Percentiles rank a stretch among this genome's conserved stretches.
Evolutionary conservation across 2,888 invertebrate species (phyloP).

Genomic region (Mamestra brassicae): DNA sequence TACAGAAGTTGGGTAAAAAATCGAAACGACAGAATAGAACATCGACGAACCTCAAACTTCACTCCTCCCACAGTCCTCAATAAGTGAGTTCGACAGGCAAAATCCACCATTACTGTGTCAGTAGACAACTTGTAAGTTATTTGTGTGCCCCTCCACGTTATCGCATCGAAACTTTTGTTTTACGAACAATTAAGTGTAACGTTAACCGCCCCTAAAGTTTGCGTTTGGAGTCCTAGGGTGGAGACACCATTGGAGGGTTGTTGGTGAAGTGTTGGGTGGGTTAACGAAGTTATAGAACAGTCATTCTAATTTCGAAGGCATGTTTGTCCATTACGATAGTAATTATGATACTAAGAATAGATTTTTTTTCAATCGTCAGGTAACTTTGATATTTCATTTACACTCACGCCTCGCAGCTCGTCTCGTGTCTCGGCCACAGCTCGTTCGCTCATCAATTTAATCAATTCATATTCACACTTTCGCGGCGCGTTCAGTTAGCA

Average conservation of each 20-base stretch:
- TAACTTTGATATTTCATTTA: too few species aligned
- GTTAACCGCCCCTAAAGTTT: slow-evolving; percentile 81
- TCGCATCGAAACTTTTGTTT: slow-evolving; percentile 86
- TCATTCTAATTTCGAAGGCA: background rate
- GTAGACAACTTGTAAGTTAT: slow-evolving; percentile 71
- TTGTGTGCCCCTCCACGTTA: slow-evolving; percentile 74
- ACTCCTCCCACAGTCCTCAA: slow-evolving; percentile 15
- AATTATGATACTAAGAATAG: background rate
- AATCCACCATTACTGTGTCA: slow-evolving; percentile 47
- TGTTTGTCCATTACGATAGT: background rate
- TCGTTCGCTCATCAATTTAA: too few species aligned
- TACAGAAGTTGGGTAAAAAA: too few species aligned
- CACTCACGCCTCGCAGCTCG: too few species aligned
- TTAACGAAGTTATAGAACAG: background rate
- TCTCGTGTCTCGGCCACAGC: too few species aligned
- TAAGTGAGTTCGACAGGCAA: slow-evolving; percentile 50
- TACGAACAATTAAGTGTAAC: slow-evolving; percentile 88
- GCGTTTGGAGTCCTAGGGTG: slow-evolving; percentile 71
- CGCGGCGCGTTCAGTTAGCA: too few species aligned
- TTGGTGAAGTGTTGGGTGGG: background rate
- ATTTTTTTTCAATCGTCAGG: too few species aligned
- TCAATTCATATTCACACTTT: too few species aligned
- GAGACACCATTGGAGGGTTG: slow-evolving; percentile 65
- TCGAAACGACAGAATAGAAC: background rate
- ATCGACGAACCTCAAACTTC: background rate